Percentiles rank a stretch among this genome's conserved stretches.
phyloP scores from a whole-genome alignment of 2,113 vertebrate genomes.

The Apistogramma diplotaenia region DNA sequence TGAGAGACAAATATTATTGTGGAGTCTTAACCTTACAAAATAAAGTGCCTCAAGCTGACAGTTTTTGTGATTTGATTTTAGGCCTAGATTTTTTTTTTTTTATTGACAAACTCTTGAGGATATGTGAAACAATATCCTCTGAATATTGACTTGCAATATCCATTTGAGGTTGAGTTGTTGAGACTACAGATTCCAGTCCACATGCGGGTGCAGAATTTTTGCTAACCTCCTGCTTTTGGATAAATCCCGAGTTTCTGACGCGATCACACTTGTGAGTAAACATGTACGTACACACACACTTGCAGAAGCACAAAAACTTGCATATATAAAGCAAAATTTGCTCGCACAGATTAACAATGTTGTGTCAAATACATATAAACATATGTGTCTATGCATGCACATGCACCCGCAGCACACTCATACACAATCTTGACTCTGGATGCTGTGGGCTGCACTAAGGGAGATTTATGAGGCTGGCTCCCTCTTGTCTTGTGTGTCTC shows the following conservation, averaged over 20 bases:
- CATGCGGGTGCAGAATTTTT: conserved; percentile 34
- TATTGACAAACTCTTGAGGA: neutral
- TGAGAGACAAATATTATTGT: too few relatives aligned
- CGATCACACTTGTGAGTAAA: neutral
- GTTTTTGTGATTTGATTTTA: neutral
- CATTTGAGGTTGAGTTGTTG: conserved; percentile 19
- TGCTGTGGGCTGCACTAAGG: conserved; percentile 44
- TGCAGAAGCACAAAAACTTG: neutral
- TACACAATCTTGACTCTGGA: conserved; percentile 32
- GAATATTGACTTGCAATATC: conserved; percentile 1
- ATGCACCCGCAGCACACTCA: neutral
- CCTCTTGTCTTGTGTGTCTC: conserved; percentile 65
- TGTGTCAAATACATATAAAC: neutral
- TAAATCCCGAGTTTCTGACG: neutral
- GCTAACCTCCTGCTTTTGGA: conserved; percentile 42
- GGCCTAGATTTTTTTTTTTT: neutral
- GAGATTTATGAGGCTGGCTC: conserved; percentile 68
- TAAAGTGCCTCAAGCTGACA: too few relatives aligned
- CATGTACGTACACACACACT: neutral
- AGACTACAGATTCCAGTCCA: conserved; percentile 36
- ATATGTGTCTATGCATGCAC: neutral
- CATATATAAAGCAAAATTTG: neutral
- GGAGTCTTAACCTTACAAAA: too few relatives aligned
- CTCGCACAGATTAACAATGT: neutral
- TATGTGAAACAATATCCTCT: neutral